These are phyloP conservation scores for Drosophila tripunctata DNA, from an alignment of 2,888 invertebrate species.

Conservation along the genomic window DNA sequence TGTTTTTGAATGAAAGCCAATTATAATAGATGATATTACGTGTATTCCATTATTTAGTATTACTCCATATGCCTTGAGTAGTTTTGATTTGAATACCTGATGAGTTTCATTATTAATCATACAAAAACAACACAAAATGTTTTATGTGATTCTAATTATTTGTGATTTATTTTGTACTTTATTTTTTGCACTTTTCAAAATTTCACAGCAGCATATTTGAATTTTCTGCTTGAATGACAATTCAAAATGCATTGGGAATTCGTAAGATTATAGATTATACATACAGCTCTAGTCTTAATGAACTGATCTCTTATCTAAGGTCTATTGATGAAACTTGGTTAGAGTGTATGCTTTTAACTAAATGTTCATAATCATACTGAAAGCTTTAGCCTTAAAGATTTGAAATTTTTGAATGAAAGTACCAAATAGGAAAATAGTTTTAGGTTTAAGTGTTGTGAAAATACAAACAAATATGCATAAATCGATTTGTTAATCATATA, in stretches of 20 bases:
- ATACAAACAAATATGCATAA: no score
- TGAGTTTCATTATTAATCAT: neutral
- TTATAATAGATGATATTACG: neutral
- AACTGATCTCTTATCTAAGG: neutral
- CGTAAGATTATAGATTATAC: neutral
- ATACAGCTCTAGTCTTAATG: neutral
- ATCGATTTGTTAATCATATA: no score
- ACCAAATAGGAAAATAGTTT: no score
- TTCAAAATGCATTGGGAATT: slow-evolving; percentile 16
- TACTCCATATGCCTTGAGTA: slow-evolving; percentile 6
- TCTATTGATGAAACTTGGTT: no score
- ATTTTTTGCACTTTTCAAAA: neutral
- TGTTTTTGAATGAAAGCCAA: slow-evolving; percentile 5
- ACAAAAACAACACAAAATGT: neutral
- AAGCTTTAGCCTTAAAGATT: no score
- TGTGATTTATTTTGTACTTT: slow-evolving; percentile 12
- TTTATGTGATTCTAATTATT: slow-evolving; percentile 8
- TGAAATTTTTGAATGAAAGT: no score
- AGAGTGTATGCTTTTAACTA: no score
- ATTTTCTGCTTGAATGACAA: slow-evolving; percentile 43
- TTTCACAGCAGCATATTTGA: slow-evolving; percentile 24
- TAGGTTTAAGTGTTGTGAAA: no score
- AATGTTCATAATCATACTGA: no score
- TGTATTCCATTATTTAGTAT: neutral
- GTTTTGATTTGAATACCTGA: slow-evolving; percentile 13